Evolutionary conservation across 1,140 invertebrate species (phyloP), one percentile per base, ranked within the genome.

Genomic region (Ceratoteleas bidentatus): DNA sequence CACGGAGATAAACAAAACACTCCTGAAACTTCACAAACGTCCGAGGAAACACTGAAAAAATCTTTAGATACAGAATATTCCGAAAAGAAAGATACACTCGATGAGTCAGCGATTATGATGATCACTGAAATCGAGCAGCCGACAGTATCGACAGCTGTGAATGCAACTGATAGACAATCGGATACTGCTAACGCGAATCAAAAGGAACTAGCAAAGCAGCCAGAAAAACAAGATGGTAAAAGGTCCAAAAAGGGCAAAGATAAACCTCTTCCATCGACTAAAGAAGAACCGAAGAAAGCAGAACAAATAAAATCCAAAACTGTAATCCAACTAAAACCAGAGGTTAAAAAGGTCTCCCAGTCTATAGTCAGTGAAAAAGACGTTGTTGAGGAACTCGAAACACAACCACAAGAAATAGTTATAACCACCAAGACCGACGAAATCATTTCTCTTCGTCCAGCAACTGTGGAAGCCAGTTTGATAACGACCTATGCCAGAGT

Each of bases 391-490:
- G 61, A 70, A 72, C 72, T 66, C 33, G 47, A 81, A 77, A 13
- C 49, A n/a, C 66, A 84, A 74, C 43, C 80, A 24, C 45, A 78
- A 53, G 60, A 74, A 68, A 7, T 80, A 3, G 61, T 62, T n/a
- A 54, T 60, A 45, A 60, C 58, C 40, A 58, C 56, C 8, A 74
- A 64, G 70, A 69, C 57, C 54, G 65, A 82, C 62, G 86, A 89
- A 81, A 81, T 89, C 45, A 78, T 91, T 53, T 85, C 85, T 61
- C 83, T 91, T 64, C 82, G 85, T 64, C 88, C 89, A 15, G 88
- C 87, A 61, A 88, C 50, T 15, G 88, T 89, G 62, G 90, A 91
- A 68, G 85, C 87, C 58, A 88, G 83, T 79, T 66, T 90, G 69
- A 87, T 83, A 36, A 90, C 88, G 6, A 89, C 84, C 45, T 90